A percentile compares a stretch with the other conserved stretches of the same genome.
Evolutionary conservation across 1,140 invertebrate species (phyloP).

Genomic region (Diachasmimorpha longicaudata): DNA sequence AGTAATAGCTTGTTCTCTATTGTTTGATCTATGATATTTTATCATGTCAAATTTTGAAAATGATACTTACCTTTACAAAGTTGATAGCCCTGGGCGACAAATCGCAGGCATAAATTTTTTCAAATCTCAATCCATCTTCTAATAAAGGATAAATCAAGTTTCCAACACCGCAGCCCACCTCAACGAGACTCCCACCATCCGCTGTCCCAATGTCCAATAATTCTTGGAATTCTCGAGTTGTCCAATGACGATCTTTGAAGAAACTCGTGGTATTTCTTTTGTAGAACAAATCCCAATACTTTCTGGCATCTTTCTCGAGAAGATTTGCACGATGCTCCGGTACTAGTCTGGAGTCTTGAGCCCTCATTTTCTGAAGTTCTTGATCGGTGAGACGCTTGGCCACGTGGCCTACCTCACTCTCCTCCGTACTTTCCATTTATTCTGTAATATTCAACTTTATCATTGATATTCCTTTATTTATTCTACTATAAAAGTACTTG

Average conservation of each 20-base stretch:
- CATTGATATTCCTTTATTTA: background rate
- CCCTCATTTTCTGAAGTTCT: conserved; percentile 67
- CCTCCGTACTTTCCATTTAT: background rate
- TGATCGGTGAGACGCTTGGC: conserved; percentile 65
- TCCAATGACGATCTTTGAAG: conserved; percentile 98
- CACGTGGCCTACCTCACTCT: conserved; percentile 54
- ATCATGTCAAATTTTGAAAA: background rate
- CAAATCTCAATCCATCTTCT: conserved; percentile 74
- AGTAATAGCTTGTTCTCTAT: too few relatives aligned
- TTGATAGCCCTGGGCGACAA: conserved; percentile 90
- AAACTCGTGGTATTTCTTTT: conserved; percentile 91
- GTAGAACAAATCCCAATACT: conserved; percentile 98
- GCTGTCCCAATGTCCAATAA: conserved; percentile 62
- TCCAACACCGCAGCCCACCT: conserved; percentile 97
- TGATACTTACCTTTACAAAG: conserved; percentile 72
- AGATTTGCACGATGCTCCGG: conserved; percentile 79
- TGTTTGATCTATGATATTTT: too few relatives aligned
- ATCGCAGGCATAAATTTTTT: conserved; percentile 91
- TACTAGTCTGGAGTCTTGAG: conserved; percentile 76
- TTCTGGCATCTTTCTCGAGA: conserved; percentile 85
- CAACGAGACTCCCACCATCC: conserved; percentile 68
- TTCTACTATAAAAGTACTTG: too few relatives aligned
- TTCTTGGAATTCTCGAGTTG: conserved; percentile 91
- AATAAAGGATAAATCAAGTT: conserved; percentile 95
- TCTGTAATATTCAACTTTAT: background rate